phyloP scores from a whole-genome alignment of 2,113 vertebrate species.

The Corythoichthys intestinalis region DNA sequence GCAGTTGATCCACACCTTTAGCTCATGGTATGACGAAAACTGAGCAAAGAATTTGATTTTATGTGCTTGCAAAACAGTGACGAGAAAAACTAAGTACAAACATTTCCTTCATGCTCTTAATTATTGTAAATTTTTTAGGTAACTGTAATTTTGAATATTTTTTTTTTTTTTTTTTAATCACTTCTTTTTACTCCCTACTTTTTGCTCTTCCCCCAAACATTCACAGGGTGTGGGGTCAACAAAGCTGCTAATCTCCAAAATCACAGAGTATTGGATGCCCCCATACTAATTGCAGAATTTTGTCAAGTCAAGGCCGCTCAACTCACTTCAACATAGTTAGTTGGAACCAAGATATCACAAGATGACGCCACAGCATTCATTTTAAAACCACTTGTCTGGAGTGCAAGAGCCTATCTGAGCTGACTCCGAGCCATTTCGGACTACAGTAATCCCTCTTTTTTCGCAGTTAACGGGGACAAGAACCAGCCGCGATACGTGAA shows the following conservation, averaged over 20 bases:
- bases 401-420: no score
- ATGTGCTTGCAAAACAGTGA: background rate
- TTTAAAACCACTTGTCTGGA: no score
- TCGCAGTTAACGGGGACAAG: no score
- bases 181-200: background rate
- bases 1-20: conserved; percentile 11
- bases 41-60: conserved; percentile 5
- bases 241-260: no score
- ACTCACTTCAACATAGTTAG: background rate
- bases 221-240: no score
- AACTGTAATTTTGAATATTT: background rate
- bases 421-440: no score
- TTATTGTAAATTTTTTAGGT: background rate
- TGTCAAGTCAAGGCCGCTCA: background rate
- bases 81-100: background rate
- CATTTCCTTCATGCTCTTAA: background rate
- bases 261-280: background rate
- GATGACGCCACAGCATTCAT: background rate
- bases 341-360: background rate
- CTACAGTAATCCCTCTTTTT: no score
- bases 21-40: rapidly evolving
- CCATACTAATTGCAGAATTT: background rate
- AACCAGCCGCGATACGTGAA: no score
- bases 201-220: background rate
- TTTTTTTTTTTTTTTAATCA: background rate